phyloP scores from a whole-genome alignment of 2,888 invertebrate species.

The Aplocera efformata region DNA sequence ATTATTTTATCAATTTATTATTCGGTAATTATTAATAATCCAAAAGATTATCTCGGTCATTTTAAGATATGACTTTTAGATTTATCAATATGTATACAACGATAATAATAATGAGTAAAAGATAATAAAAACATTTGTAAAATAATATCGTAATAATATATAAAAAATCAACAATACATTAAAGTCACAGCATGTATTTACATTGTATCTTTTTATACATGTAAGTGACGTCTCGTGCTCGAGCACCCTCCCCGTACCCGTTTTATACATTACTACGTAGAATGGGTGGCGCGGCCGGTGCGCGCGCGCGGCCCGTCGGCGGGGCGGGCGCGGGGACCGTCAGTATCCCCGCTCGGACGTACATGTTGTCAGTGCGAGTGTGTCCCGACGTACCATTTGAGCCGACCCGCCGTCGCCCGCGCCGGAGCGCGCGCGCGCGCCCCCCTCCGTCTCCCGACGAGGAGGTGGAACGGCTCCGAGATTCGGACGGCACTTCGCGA shows the following conservation, averaged over 20 bases:
- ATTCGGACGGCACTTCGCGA: constrained; percentile 68
- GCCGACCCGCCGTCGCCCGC: constrained; percentile 10
- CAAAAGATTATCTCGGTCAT: constrained; percentile 56
- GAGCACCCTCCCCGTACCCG: constrained; percentile 58
- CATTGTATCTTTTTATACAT: constrained; percentile 44
- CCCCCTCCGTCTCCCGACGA: constrained; percentile 37
- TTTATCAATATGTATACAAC: constrained; percentile 56
- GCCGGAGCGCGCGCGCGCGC: constrained; percentile 12
- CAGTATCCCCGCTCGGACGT: constrained; percentile 38
- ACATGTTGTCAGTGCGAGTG: constrained; percentile 40
- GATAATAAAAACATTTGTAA: constrained; percentile 59
- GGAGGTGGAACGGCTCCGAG: constrained; percentile 72
- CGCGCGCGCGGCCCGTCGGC: too few species aligned
- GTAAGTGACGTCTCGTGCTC: constrained; percentile 42
- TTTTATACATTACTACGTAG: constrained; percentile 57
- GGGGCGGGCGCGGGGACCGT: too few species aligned
- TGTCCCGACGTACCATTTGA: constrained; percentile 10
- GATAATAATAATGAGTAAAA: constrained; percentile 52
- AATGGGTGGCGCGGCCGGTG: constrained; percentile 55
- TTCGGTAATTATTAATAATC: constrained; percentile 41
- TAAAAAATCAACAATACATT: constrained; percentile 63
- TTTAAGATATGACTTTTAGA: constrained; percentile 61
- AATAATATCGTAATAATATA: constrained; percentile 49
- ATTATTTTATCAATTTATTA: constrained; percentile 37
- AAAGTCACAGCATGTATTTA: constrained; percentile 66